Evolutionary conservation across 2,888 invertebrate species (phyloP).

Genomic region (Aethes cnicana): DNA sequence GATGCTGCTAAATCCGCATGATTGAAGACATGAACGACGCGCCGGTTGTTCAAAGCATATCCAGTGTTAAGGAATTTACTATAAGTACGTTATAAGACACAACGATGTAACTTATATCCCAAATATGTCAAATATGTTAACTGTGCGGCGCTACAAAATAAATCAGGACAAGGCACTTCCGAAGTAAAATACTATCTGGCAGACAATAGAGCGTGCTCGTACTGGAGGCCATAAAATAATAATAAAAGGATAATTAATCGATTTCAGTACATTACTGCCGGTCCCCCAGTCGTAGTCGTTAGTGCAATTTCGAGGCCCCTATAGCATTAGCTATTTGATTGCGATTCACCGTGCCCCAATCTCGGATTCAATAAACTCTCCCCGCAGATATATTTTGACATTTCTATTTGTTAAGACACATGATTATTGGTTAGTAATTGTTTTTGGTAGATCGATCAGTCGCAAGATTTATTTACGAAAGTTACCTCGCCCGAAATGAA

Average conservation of each 20-base stretch:
- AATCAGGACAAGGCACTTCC: conserved; percentile 15
- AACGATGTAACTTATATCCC: no score
- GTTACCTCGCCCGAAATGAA: no score
- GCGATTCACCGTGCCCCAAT: conserved; percentile 53
- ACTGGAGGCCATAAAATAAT: conserved; percentile 70
- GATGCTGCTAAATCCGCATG: not conserved
- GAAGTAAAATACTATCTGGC: conserved; percentile 32
- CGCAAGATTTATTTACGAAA: no score
- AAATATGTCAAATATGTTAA: no score
- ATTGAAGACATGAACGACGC: not conserved
- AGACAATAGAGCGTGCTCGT: conserved; percentile 42
- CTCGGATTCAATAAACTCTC: conserved; percentile 66
- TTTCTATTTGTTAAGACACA: conserved; percentile 73
- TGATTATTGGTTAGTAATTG: conserved; percentile 70
- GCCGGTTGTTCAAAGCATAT: no score
- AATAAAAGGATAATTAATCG: conserved; percentile 81
- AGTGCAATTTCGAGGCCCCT: conserved; percentile 56
- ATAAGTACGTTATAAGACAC: no score
- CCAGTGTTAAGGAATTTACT: no score
- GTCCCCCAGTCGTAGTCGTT: conserved; percentile 54
- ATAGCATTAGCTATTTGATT: conserved; percentile 67
- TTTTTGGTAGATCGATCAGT: conserved; percentile 41
- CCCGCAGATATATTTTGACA: conserved; percentile 72
- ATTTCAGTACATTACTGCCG: conserved; percentile 73
- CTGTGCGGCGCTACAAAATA: conserved; percentile 13